A percentile compares a stretch with the other conserved stretches of the same genome.
Evolutionary conservation across 2,888 invertebrate species (phyloP).

Genomic region (Megaustenia siamemsis): DNA sequence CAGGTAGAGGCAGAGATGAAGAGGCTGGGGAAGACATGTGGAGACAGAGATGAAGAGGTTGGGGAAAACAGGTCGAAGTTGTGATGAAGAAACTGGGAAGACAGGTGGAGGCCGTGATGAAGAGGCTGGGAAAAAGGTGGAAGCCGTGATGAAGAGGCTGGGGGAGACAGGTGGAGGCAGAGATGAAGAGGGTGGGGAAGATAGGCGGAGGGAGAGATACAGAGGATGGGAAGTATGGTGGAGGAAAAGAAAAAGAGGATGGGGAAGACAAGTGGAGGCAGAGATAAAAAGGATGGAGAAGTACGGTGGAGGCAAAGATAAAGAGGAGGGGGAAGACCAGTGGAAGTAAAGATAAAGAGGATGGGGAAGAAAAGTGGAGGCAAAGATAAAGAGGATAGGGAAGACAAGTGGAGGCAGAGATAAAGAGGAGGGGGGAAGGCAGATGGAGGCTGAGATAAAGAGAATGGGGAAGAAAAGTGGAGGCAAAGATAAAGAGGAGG

Average conservation of each 20-base stretch:
- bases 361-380: background rate
- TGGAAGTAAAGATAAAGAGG: background rate
- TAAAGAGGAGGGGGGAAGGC: background rate
- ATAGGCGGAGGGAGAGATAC: background rate
- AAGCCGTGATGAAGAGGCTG: too few relatives aligned
- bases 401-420: background rate
- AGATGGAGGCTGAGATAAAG: too few relatives aligned
- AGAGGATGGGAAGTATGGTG: too few relatives aligned
- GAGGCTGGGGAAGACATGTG: too few relatives aligned
- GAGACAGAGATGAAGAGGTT: too few relatives aligned
- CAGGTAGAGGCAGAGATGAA: too few relatives aligned
- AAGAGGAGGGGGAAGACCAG: background rate
- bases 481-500: background rate
- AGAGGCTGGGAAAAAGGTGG: too few relatives aligned
- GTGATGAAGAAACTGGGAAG: too few relatives aligned
- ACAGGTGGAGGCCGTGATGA: too few relatives aligned
- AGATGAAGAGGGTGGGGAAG: too few relatives aligned
- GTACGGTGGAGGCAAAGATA: background rate
- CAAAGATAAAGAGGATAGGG: background rate
- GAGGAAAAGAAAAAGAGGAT: background rate
- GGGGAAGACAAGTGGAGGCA: background rate
- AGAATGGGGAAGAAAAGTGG: background rate
- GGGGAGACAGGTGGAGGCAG: too few relatives aligned
- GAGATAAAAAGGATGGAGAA: background rate
- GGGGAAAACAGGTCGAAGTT: too few relatives aligned